phyloP scores from a whole-genome alignment of 2,888 invertebrate genomes.

The Eutolmus rufibarbis region DNA sequence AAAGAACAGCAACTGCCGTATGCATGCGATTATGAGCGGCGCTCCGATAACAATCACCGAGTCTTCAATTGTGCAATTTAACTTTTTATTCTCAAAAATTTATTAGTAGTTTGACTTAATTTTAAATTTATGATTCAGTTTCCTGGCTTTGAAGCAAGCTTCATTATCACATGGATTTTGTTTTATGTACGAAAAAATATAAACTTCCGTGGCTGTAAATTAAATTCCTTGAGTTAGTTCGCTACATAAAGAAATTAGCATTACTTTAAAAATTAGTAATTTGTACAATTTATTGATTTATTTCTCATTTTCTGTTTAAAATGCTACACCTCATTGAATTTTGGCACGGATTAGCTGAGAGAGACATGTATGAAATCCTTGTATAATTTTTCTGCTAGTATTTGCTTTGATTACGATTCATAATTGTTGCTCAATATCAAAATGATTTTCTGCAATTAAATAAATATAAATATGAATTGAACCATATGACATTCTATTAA shows the following conservation, averaged over 20 bases:
- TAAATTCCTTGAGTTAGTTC: background rate
- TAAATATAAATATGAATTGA: background rate
- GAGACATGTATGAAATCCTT: background rate
- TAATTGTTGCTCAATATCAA: background rate
- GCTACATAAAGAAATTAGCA: background rate
- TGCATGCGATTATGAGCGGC: background rate
- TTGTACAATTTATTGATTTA: background rate
- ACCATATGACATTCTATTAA: background rate
- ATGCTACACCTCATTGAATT: background rate
- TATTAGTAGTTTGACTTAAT: background rate
- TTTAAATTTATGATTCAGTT: background rate
- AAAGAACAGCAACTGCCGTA: background rate
- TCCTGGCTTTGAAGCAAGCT: background rate
- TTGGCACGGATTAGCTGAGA: conserved; percentile 26
- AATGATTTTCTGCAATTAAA: background rate
- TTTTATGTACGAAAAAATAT: background rate
- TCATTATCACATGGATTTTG: background rate
- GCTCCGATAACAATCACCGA: background rate
- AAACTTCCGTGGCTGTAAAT: background rate
- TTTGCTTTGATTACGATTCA: background rate
- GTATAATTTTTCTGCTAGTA: background rate
- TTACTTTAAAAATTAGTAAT: background rate
- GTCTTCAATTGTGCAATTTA: background rate
- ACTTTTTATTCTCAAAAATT: background rate
- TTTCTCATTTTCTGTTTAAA: background rate